These are phyloP conservation scores for Calosoma granatense DNA, from an alignment of 1,140 invertebrate genomes.

Conservation along the genomic window DNA sequence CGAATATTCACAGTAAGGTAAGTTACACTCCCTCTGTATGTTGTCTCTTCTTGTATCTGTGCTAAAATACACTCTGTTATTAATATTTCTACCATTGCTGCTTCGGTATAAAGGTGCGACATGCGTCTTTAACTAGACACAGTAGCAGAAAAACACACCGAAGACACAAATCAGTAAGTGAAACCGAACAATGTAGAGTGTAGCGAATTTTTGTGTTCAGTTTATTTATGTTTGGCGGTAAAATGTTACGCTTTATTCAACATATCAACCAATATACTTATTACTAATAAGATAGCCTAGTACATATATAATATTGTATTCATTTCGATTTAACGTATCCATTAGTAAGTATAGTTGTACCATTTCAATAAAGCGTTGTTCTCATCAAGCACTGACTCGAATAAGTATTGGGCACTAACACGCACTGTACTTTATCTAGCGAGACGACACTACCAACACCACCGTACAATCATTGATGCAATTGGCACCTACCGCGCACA, in stretches of 20 bases:
- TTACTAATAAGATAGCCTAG: too few relatives aligned
- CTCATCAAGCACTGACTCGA: too few relatives aligned
- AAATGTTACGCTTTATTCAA: too few relatives aligned
- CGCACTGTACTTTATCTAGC: conserved; percentile 21
- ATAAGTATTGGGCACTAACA: too few relatives aligned
- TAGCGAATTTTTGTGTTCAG: too few relatives aligned
- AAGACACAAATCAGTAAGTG: conserved; percentile 64
- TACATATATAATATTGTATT: too few relatives aligned
- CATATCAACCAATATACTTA: too few relatives aligned
- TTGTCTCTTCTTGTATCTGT: neutral
- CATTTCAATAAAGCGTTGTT: too few relatives aligned
- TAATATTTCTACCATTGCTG: conserved; percentile 6
- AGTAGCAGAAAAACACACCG: conserved; percentile 54
- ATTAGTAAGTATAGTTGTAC: too few relatives aligned
- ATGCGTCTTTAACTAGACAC: conserved; percentile 61
- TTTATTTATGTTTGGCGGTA: too few relatives aligned
- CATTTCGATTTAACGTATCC: too few relatives aligned
- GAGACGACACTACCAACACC: conserved; percentile 35
- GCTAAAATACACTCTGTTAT: neutral
- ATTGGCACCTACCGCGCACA: conserved; percentile 3
- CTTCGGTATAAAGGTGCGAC: conserved; percentile 44
- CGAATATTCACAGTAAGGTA: conserved; percentile 26
- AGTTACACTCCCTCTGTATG: conserved; percentile 29
- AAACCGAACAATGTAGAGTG: neutral
- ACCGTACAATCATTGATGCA: conserved; percentile 12